Base-by-base conservation (phyloP, 1,140 invertebrate genomes). In the Cyclina sinensis region DNA sequence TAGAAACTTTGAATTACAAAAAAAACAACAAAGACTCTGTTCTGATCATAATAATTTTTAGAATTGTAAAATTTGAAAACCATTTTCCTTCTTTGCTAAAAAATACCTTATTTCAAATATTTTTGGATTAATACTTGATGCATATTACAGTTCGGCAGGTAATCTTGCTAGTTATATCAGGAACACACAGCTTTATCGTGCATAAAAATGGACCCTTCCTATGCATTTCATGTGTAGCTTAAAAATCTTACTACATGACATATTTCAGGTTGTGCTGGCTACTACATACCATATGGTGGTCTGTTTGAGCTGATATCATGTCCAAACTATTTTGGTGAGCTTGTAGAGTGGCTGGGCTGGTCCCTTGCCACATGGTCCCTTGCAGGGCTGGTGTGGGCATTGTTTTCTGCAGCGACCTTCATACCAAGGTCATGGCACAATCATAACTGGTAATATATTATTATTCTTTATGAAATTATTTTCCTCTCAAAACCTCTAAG, bases 321-420 rank as follows among this genome's bases (percentile, higher is more conserved):
- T 88, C 93, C 92, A 32, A 94, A 94, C 80, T 94, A 94, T 80
- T 93, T 94, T 83, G 93, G 93, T 12, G 93, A 94, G 70, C 80
- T 93, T 0, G 80, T 93, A 24, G 83, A 93, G 57, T 93, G 93
- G 93, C 87, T 89, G 18, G 93, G 93, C 82, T 93, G 92, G 92
- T 91, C 91, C 14, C 35, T 93, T 24, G 90, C 91, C 27, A 94
- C 93, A 12, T 93, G 92, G 92, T 94, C 93, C 24, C 70, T 90
- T 11, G 87, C 93, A 43, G 93, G 93, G 14, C 86, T 94, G 14
- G 92, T 93, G 35, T 93, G 93, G 93, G 73, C 81, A 0, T 37
- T 92, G 11, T 94, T 94, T 86, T 30, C 46, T 84, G 89, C 91
- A n/a, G 93, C 93, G 51, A 94, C 93, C 7, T 94, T 94, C 80